A percentile compares a stretch with the other conserved stretches of the same genome.
phyloP scores from a whole-genome alignment of 1,140 invertebrate genomes.

The Aphelinus atriplicis region DNA sequence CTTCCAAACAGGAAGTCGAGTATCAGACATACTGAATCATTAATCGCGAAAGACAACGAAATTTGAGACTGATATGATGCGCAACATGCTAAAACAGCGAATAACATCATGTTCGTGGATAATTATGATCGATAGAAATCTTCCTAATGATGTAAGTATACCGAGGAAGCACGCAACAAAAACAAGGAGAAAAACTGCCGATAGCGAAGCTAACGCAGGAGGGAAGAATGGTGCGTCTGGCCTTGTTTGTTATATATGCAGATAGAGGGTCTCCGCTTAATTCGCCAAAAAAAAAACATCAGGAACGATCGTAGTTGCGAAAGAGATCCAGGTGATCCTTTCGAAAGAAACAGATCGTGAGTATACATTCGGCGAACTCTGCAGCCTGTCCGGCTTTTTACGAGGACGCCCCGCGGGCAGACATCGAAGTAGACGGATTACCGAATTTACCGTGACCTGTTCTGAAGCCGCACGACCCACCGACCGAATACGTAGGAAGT shows the following conservation, averaged over 20 bases:
- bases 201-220: background rate
- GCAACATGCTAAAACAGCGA: background rate
- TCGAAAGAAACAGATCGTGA: too few relatives aligned
- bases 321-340: background rate
- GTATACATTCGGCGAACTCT: slow-evolving; percentile 1
- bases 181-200: background rate
- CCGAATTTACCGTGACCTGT: slow-evolving; percentile 26
- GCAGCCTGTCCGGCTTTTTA: background rate
- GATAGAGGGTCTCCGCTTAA: background rate
- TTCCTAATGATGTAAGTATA: slow-evolving; percentile 15
- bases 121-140: background rate
- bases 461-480: background rate
- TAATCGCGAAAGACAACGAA: too few relatives aligned
- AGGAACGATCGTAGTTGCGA: slow-evolving; percentile 5
- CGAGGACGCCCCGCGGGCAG: slow-evolving; percentile 19
- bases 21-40: too few relatives aligned
- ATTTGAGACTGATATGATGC: too few relatives aligned
- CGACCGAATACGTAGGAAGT: too few relatives aligned
- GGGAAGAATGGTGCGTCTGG: slow-evolving; percentile 5
- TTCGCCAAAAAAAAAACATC: slow-evolving; percentile 19
- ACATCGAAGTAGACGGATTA: slow-evolving; percentile 32
- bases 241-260: slow-evolving; percentile 24
- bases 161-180: background rate
- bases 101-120: background rate
- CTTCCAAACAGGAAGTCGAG: too few relatives aligned